Percentiles rank a stretch among this genome's conserved stretches.
Evolutionary conservation across 2,113 vertebrate species (phyloP).

Genomic region (Strix aluco): DNA sequence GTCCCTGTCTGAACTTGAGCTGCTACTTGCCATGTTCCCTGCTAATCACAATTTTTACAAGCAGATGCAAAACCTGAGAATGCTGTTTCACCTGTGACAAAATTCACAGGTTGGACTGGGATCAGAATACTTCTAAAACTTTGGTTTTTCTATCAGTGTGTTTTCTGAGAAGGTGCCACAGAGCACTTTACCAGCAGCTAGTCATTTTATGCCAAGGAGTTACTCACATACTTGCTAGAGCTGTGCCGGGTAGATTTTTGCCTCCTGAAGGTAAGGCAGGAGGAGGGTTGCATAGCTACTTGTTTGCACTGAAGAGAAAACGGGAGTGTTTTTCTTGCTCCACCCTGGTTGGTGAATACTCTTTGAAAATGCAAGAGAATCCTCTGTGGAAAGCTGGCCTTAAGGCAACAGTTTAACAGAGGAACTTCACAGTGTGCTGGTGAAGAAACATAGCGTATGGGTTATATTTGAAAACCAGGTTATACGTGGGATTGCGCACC

Average conservation of each 20-base stretch:
- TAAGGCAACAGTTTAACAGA: background rate
- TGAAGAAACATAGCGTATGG: background rate
- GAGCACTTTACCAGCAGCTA: background rate
- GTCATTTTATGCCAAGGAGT: background rate
- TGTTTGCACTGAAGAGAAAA: background rate
- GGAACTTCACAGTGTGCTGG: background rate
- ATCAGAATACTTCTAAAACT: background rate
- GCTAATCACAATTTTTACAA: background rate
- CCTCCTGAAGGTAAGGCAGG: background rate
- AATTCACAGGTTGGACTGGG: background rate
- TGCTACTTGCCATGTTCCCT: background rate
- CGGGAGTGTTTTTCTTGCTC: background rate
- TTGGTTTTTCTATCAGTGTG: background rate
- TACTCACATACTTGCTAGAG: background rate
- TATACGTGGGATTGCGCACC: background rate
- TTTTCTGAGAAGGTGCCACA: background rate
- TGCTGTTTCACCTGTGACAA: background rate
- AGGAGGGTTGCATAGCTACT: background rate
- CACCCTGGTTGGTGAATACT: background rate
- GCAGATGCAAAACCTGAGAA: accelerated
- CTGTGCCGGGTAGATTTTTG: background rate
- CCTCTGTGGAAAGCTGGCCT: background rate
- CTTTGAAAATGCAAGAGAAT: background rate
- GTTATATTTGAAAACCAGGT: background rate
- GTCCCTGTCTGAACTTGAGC: background rate